A percentile compares a stretch with the other conserved stretches of the same genome.
Evolutionary conservation across 2,797 vertebrate genomes (phyloP).

Genomic region (Synaphobranchus kaupii): DNA sequence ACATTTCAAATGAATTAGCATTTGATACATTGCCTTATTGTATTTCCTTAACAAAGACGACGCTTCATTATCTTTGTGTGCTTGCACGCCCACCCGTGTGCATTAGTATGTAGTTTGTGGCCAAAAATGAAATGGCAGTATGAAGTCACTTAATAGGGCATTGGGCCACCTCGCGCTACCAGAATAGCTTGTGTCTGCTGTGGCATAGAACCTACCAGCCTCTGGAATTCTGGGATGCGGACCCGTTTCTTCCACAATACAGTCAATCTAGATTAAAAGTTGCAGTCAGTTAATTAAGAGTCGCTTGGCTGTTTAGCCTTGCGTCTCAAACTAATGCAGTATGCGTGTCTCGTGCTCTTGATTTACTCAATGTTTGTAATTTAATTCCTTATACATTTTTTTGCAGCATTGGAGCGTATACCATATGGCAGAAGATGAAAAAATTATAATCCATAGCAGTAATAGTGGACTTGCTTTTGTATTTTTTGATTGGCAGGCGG

Average conservation of each 20-base stretch:
- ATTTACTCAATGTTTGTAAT: background rate
- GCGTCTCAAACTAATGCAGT: background rate
- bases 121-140: too few relatives aligned
- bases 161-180: too few relatives aligned
- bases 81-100: background rate
- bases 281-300: too few relatives aligned
- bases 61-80: background rate
- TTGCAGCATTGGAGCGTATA: background rate
- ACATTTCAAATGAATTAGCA: background rate
- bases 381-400: background rate
- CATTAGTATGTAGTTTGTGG: background rate
- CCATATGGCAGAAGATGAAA: background rate
- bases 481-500: slow-evolving; percentile 75
- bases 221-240: too few relatives aligned
- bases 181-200: too few relatives aligned
- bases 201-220: too few relatives aligned
- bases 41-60: background rate
- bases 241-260: too few relatives aligned
- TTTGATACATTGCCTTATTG: background rate
- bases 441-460: background rate
- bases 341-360: background rate
- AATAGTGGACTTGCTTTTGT: slow-evolving; percentile 26
- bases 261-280: too few relatives aligned
- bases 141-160: too few relatives aligned
- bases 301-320: too few relatives aligned